These are phyloP conservation scores for Scaptomyza cyrtandrae DNA, from an alignment of 2,888 invertebrate species.

Conservation along the genomic window DNA sequence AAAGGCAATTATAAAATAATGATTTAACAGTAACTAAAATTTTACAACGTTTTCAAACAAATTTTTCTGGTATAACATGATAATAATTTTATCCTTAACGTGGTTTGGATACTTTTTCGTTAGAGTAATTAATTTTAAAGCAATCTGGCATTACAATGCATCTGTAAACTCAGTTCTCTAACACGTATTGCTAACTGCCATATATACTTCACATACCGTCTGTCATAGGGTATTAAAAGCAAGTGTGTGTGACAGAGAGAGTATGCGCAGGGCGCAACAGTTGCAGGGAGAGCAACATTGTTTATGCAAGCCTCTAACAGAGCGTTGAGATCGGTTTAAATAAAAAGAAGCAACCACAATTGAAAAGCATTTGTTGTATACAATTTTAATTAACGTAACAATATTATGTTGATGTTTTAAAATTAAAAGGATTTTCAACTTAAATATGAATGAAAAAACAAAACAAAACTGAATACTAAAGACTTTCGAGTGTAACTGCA, in stretches of 20 bases:
- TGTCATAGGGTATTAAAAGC: background rate
- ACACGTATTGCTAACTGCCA: fast-evolving
- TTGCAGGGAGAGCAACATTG: conserved; percentile 50
- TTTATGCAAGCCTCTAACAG: conserved; percentile 31
- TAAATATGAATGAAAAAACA: background rate
- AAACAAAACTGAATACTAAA: conserved; percentile 29
- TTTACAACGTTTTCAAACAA: no score
- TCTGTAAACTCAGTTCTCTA: background rate
- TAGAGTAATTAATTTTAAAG: no score
- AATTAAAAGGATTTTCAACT: no score
- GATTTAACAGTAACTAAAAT: no score
- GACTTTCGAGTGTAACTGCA: conserved; percentile 22
- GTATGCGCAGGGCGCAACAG: conserved; percentile 59
- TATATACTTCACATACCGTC: background rate
- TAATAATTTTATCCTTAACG: no score
- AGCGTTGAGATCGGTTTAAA: conserved; percentile 34
- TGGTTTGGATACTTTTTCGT: no score
- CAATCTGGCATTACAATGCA: no score
- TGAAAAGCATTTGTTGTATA: background rate
- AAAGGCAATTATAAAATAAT: no score
- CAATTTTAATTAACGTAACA: background rate
- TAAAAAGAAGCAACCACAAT: background rate
- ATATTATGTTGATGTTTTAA: background rate
- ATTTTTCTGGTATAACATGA: no score
- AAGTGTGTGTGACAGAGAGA: conserved; percentile 40